Evolutionary conservation across 2,113 vertebrate genomes (phyloP), one percentile per base, ranked within the genome.

Genomic region (Corapipo altera): DNA sequence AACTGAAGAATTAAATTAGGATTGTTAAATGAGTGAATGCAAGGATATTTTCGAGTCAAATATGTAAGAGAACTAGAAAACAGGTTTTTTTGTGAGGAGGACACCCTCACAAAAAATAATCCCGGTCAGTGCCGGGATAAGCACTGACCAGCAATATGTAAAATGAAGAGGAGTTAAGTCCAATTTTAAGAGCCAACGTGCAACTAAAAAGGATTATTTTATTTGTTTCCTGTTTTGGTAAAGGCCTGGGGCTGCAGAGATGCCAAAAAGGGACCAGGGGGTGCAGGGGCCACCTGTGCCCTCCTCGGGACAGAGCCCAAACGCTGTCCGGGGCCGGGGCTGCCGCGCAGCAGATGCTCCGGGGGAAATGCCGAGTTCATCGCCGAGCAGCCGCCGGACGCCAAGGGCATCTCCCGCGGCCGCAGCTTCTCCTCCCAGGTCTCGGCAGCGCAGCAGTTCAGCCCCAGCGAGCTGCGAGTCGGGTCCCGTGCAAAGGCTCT

Each of bases 251-350:
- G n/a, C 48, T 59, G 58, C 66, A 69, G 58, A 48, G 49, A 11
- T 39, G 48, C 71, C 10, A 4, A 6, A 44, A 32, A 18, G 11
- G 44, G 67, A 35, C 1, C 0, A 0, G 24, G 28, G 11, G 3
- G 1, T 26, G 33, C 28, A 4, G 41, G 59, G 28, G 26, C 59
- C 59, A 44, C 49, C 77, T 7, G 51, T 39, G 73, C 46, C 55
- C 52, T 12, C 33, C 61, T 86, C 66, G 55, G 57, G 27, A 30
- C 85, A 48, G n/a, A 61, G 48, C 44, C 44, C n/a, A 21, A 66
- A 6, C 1, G 8, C 30, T 87, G 33, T 20, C 26, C 3, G 61
- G 65, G 62, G 39, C 26, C 76, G 11, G 39, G 17, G 48, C 52
- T 62, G 82, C 70, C 28, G 69, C 65, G 49, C 15, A 35, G 83